These are phyloP conservation scores for Capitella teleta DNA, from an alignment of 1,140 invertebrate species.

Conservation along the genomic window DNA sequence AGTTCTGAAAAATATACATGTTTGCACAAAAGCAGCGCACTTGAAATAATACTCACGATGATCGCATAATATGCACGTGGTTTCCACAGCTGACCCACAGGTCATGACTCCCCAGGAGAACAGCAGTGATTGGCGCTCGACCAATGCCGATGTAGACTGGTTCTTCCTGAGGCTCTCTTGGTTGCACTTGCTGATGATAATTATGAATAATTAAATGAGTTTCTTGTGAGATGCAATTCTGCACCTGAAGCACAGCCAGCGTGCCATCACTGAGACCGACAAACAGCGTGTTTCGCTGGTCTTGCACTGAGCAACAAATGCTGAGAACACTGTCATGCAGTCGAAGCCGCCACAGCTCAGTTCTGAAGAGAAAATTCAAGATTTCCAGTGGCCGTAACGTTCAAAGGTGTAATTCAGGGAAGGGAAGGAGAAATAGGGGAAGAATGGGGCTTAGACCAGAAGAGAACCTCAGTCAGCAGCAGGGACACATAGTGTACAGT, in stretches of 20 bases:
- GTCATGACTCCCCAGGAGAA: conserved; percentile 37
- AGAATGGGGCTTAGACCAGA: too few species aligned
- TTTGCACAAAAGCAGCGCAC: too few species aligned
- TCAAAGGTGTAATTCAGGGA: too few species aligned
- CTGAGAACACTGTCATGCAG: conserved; percentile 45
- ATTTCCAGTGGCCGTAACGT: too few species aligned
- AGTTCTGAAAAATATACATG: too few species aligned
- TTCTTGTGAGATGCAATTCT: too few species aligned
- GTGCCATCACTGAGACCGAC: conserved; percentile 46
- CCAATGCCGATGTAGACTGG: conserved; percentile 45
- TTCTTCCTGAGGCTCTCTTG: not conserved
- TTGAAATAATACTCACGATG: conserved; percentile 24
- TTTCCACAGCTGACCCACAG: conserved; percentile 46
- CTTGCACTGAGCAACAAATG: conserved; percentile 25
- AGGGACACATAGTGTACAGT: too few species aligned
- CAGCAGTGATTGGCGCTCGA: conserved; percentile 42
- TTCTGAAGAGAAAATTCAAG: too few species aligned
- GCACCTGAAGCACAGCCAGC: conserved; percentile 46
- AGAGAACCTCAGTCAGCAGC: too few species aligned
- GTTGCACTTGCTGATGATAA: not conserved
- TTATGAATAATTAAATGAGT: conserved; percentile 15
- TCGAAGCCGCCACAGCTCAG: conserved; percentile 41
- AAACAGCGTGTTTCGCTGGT: conserved; percentile 34
- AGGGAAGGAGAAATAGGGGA: too few species aligned
- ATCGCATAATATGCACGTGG: conserved; percentile 43